phyloP scores from a whole-genome alignment of 2,797 vertebrate species.

The Hozukius guyotensis region DNA sequence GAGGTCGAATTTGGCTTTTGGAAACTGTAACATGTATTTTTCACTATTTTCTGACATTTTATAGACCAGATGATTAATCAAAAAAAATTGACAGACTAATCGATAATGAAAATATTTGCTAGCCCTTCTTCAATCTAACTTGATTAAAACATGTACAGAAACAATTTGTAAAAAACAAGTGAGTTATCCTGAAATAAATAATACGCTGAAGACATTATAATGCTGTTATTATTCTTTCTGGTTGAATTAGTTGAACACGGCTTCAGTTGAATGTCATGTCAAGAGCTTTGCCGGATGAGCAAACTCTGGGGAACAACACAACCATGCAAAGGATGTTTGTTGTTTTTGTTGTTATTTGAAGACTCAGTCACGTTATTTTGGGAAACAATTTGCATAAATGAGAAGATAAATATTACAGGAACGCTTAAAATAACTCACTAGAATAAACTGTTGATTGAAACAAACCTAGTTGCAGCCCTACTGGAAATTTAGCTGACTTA shows the following conservation, averaged over 20 bases:
- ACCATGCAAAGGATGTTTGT: neutral
- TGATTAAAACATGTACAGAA: neutral
- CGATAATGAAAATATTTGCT: neutral
- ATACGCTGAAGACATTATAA: neutral
- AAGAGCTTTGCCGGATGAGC: neutral
- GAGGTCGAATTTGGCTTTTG: neutral
- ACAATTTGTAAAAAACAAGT: neutral
- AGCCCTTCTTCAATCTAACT: too few species aligned
- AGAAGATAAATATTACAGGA: too few species aligned
- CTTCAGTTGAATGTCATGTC: neutral
- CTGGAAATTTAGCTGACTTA: too few species aligned
- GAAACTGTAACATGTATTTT: neutral
- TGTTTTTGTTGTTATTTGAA: too few species aligned
- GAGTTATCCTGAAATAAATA: too few species aligned
- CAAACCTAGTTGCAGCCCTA: too few species aligned
- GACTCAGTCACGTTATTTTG: too few species aligned
- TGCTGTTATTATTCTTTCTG: neutral
- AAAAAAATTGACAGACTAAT: neutral
- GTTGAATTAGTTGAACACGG: neutral
- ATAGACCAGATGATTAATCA: neutral
- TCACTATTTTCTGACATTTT: too few species aligned
- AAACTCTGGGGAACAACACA: neutral
- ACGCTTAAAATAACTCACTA: too few species aligned
- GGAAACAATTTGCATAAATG: too few species aligned
- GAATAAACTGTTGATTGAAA: too few species aligned